Evolutionary conservation across 2,113 vertebrate genomes (phyloP), one percentile per base, ranked within the genome.

Genomic region (Mus musculus): DNA sequence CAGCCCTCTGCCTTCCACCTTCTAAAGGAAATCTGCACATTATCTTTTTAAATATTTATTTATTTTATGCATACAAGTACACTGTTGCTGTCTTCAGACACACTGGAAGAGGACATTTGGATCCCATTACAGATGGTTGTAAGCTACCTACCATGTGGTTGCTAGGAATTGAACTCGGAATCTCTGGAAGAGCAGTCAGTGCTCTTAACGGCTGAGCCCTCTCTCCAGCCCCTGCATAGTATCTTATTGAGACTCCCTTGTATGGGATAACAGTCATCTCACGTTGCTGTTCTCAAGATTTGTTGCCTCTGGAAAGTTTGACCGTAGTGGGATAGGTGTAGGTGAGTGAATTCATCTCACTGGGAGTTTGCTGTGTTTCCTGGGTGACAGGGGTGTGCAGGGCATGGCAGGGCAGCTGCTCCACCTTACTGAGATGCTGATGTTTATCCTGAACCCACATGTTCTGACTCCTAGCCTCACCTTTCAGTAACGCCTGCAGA

Each of bases 401-500:
- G n/a, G 3, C 0, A 0, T 19, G 75, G 12, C 0, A 0, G 69
- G 1, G 17, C 88, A 69, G 54, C 42, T 13, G 12, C 39, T 54
- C 0, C 0, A 0, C 8, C 87, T 7, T 2, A 46, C n/a, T 2
- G 4, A 39, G 12, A 1, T n/a, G 11, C 7, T 36, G 28, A 42
- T 52, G 2, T 12, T 46, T 7, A 11, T 19, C 61, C 49, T 1
- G 1, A 16, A 33, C 46, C 3, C 86, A 36, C 7, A 3, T 3
- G 0, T 2, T 49, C 5, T 3, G 0, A 28, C 69, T 59, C 49
- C 0, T 3, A 0, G 3, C 52, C 98, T 98, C 94, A 99, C 99
- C 99, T 99, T 99, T 99, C 56, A 99, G 98, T 65, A 99, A 98
- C 1, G 99, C 99, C 94, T 99, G 99, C 28, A 99, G 99, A 97